phyloP scores from a whole-genome alignment of 2,113 vertebrate genomes.

The Microtus montanus region DNA sequence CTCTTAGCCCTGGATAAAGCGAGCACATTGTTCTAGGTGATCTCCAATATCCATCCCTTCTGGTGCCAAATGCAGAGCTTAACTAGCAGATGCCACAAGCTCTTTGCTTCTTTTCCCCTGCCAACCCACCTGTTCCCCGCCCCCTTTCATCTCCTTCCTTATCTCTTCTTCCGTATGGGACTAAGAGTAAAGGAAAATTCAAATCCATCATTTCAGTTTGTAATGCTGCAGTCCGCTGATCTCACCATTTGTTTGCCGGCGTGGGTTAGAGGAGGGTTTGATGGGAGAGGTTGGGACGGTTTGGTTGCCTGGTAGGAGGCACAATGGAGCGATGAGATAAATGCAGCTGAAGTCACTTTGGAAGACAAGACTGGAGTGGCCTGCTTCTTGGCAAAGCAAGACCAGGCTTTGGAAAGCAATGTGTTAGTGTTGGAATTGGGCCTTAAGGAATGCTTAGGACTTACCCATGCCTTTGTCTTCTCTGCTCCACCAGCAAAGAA shows the following conservation, averaged over 20 bases:
- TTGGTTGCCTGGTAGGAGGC: not conserved
- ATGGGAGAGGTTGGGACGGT: not conserved
- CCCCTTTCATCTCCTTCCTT: slow-evolving; percentile 15
- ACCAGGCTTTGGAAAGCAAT: not conserved
- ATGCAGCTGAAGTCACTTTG: not conserved
- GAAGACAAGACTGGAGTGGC: not conserved
- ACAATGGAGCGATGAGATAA: fast-evolving
- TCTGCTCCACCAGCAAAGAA: not conserved
- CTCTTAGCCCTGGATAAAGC: not conserved
- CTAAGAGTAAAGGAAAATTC: slow-evolving; percentile 31
- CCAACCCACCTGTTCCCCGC: not conserved
- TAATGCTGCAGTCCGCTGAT: not conserved
- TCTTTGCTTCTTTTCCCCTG: slow-evolving; percentile 2
- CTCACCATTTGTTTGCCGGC: not conserved
- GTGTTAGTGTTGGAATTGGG: not conserved
- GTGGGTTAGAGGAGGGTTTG: not conserved
- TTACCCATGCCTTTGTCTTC: not conserved
- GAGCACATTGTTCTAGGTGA: not conserved
- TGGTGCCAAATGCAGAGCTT: not conserved
- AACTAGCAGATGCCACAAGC: not conserved
- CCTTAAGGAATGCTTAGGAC: not conserved
- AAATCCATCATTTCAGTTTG: not conserved
- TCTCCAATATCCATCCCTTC: not conserved
- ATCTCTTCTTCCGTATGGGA: slow-evolving; percentile 40
- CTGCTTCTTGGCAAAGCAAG: not conserved